These are phyloP conservation scores for Acyrthosiphon pisum DNA, from an alignment of 1,140 invertebrate genomes.

Conservation along the genomic window DNA sequence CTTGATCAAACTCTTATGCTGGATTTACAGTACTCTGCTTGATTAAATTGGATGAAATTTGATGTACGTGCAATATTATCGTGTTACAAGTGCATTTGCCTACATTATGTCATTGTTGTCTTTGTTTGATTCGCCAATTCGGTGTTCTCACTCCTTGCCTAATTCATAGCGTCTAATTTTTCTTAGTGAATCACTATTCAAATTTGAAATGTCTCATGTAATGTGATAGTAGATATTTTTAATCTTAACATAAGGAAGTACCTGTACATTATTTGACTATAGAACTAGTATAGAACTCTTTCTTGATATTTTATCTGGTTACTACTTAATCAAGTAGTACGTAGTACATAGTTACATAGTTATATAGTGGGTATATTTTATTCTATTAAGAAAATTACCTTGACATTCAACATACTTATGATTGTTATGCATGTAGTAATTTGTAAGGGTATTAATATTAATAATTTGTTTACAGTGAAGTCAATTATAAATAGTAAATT, in stretches of 20 bases:
- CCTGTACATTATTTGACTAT: background rate
- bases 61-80: background rate
- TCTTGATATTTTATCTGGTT: background rate
- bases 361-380: background rate
- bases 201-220: background rate
- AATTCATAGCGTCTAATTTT: background rate
- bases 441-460: background rate
- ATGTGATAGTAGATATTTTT: background rate
- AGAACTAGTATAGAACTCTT: background rate
- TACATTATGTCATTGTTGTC: too few relatives aligned
- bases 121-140: too few relatives aligned
- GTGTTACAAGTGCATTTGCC: background rate
- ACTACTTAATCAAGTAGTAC: background rate
- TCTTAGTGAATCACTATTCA: background rate
- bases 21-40: background rate
- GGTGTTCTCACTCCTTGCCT: background rate
- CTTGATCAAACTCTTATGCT: background rate
- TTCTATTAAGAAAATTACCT: background rate
- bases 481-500: background rate
- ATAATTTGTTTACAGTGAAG: background rate
- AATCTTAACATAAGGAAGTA: background rate
- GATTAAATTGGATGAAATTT: constrained; percentile 50
- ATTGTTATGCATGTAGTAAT: too few relatives aligned
- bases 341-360: background rate
- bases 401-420: background rate